Evolutionary conservation across 2,113 vertebrate genomes (phyloP), one percentile per base, ranked within the genome.

Genomic region (Anseranas semipalmata): DNA sequence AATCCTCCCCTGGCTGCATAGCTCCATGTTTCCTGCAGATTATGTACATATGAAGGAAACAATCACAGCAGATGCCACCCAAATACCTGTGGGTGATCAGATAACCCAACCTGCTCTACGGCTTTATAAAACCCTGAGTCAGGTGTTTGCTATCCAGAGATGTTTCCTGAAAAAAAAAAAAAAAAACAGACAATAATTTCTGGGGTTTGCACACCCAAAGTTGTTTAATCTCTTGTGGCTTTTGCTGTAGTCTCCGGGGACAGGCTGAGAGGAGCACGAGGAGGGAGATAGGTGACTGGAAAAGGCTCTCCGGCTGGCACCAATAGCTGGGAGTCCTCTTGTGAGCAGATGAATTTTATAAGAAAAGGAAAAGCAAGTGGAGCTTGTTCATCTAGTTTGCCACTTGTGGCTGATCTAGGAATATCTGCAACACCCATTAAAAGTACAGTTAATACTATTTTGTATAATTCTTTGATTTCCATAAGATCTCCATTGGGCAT

Each of bases 41-140:
- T 87, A 83, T 58, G 87, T 67, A 88, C 56, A n/a, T 58, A 39
- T 50, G 86, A 94, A 89, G 89, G 88, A 94, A 97, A 93, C 91
- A 96, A 94, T 74, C 89, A 80, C 39, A 65, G 76, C 62, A 85
- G 85, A 96, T 95, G 85, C 89, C 93, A 96, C 95, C 83, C 92
- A 97, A 92, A 97, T 95, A 97, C 95, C 91, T 95, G 96, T 96
- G 93, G 95, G 77, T 73, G 95, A 96, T 91, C 95, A 94, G 85
- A 93, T 95, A 97, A 93, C 89, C 81, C 91, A 96, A 95, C 95
- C 37, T 0, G 67, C 91, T 93, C 82, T 83, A 62, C 79, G 2
- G 78, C 95, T 97, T 96, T 67, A 2, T 17, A 87, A 93, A 96
- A 63, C 11, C 62, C 95, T 88, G 78, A 95, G 68, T 96, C 96